These are phyloP conservation scores for Lerista edwardsae DNA, from an alignment of 2,797 vertebrate genomes.

Conservation along the genomic window DNA sequence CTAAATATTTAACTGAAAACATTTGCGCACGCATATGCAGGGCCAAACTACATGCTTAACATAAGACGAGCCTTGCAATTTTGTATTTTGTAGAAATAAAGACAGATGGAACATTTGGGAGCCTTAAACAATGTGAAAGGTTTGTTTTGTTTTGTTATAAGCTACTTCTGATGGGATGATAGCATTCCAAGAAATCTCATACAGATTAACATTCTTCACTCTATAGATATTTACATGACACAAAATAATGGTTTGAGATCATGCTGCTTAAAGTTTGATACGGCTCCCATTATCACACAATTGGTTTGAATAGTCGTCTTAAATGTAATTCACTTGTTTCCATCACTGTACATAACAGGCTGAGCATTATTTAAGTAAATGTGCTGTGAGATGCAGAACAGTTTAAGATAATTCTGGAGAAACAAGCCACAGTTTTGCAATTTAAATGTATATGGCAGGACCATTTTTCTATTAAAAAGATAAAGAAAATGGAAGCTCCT, in stretches of 20 bases:
- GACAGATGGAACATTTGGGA: background rate
- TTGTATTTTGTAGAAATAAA: background rate
- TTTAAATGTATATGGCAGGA: constrained; percentile 7
- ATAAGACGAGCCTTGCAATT: too few relatives aligned
- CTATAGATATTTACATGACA: constrained; percentile 2
- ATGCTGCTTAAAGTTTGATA: background rate
- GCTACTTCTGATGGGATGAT: constrained; percentile 66
- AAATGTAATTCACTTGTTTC: constrained; percentile 6
- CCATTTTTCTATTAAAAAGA: background rate
- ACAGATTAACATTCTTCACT: constrained; percentile 51
- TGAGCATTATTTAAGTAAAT: constrained; percentile 21
- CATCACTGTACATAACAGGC: constrained; percentile 45
- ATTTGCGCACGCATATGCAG: too few relatives aligned
- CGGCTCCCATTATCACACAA: background rate
- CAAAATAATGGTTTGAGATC: background rate
- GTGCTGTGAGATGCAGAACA: constrained; percentile 21
- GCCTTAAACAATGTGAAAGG: constrained; percentile 46
- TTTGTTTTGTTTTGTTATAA: constrained; percentile 59
- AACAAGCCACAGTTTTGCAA: background rate
- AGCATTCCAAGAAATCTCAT: constrained; percentile 62
- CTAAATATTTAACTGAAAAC: too few relatives aligned
- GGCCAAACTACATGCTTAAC: too few relatives aligned
- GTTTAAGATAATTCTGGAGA: constrained; percentile 17
- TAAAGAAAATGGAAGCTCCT: background rate
- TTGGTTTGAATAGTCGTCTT: constrained; percentile 24